phyloP scores from a whole-genome alignment of 2,113 vertebrate species.

The Caloenas nicobarica region DNA sequence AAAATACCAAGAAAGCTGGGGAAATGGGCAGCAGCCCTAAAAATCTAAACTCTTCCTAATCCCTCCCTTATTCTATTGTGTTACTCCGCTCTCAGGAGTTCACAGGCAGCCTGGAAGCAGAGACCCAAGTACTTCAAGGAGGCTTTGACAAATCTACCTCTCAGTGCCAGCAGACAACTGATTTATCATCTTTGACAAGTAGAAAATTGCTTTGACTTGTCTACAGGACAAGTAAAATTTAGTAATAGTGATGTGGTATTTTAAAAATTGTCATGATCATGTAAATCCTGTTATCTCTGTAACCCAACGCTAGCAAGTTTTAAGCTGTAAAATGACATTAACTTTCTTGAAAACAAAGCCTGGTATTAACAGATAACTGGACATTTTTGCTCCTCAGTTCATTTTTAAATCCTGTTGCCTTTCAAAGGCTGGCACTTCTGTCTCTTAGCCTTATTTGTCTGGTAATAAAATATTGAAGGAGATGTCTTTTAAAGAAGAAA shows the following conservation, averaged over 20 bases:
- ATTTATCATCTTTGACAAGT: constrained; percentile 46
- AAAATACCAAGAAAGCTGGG: background rate
- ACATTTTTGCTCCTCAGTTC: background rate
- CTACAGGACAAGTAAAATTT: constrained; percentile 50
- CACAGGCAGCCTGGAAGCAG: background rate
- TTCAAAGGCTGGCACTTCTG: constrained; percentile 15
- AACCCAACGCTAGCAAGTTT: background rate
- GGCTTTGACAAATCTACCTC: constrained; percentile 50
- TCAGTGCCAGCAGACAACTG: constrained; percentile 22
- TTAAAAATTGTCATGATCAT: constrained; percentile 35
- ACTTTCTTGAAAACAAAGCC: background rate
- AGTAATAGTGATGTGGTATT: constrained; percentile 14
- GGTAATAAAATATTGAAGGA: background rate
- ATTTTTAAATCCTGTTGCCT: constrained; percentile 40
- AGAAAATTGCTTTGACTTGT: constrained; percentile 56
- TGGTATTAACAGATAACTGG: constrained; percentile 15
- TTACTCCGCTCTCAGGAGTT: background rate
- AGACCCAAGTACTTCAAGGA: background rate
- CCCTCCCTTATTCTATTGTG: background rate
- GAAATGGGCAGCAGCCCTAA: background rate
- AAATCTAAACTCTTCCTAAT: background rate
- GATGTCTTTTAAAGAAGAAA: background rate
- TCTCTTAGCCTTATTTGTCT: background rate
- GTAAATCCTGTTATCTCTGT: constrained; percentile 60
- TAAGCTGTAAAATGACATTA: constrained; percentile 32